Percentiles rank a stretch among this genome's conserved stretches.
Conservation (phyloP, 1,140 invertebrate genomes). For the Ptiloglossa arizonensis region DNA sequence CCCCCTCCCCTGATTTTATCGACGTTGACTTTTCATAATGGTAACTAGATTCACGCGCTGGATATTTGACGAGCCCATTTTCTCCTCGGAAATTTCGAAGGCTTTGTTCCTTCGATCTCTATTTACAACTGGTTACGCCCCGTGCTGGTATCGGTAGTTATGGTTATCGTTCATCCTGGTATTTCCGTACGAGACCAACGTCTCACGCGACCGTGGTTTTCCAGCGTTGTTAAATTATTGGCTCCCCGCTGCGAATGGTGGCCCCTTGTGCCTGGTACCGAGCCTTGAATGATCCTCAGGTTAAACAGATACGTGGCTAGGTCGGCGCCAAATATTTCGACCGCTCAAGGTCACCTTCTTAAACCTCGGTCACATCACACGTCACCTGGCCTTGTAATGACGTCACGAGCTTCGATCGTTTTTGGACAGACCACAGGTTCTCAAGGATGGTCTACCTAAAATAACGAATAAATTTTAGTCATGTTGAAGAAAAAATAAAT, state of each 20-base stretch:
- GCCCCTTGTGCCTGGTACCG: background rate
- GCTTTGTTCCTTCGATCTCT: slow-evolving; percentile 8
- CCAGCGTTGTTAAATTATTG: background rate
- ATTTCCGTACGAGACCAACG: background rate
- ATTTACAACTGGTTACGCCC: slow-evolving; percentile 19
- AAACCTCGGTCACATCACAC: background rate
- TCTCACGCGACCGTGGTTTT: slow-evolving; percentile 23
- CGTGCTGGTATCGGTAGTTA: background rate
- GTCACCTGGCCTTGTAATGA: too few relatives aligned
- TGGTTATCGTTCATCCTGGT: slow-evolving; percentile 33
- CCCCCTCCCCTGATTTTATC: slow-evolving; percentile 8
- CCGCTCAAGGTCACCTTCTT: too few relatives aligned
- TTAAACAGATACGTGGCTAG: background rate
- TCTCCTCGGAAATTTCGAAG: slow-evolving; percentile 6
- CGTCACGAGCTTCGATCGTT: too few relatives aligned
- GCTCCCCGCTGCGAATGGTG: background rate
- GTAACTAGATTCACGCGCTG: slow-evolving; percentile 5
- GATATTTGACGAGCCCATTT: background rate
- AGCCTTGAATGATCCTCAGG: background rate
- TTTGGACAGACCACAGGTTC: too few relatives aligned
- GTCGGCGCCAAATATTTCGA: too few relatives aligned
- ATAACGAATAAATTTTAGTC: too few relatives aligned
- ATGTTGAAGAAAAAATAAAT: too few relatives aligned
- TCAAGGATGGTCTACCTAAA: too few relatives aligned
- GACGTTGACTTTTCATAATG: slow-evolving; percentile 40